phyloP scores from a whole-genome alignment of 1,140 invertebrate genomes.

The Elysia chlorotica region DNA sequence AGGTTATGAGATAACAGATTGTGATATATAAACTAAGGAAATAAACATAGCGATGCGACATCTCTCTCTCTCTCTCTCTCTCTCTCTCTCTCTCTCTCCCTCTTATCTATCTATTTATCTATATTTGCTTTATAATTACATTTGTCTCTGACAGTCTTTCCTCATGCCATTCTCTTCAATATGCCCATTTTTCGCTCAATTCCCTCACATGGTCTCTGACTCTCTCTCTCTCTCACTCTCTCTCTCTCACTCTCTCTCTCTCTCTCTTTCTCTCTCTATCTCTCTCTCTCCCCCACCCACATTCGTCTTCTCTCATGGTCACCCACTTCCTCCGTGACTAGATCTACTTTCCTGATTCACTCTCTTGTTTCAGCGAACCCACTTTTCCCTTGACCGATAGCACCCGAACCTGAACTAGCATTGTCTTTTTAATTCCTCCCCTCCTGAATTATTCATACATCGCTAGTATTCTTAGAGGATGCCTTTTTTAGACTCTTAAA shows the following conservation, averaged over 20 bases:
- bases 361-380: too few species aligned
- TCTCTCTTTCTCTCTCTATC: conserved; percentile 5
- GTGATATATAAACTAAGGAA: too few species aligned
- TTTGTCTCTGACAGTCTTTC: too few species aligned
- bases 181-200: too few species aligned
- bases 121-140: too few species aligned
- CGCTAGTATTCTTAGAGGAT: too few species aligned
- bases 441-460: too few species aligned
- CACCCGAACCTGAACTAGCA: not conserved
- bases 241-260: not conserved
- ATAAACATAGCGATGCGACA: too few species aligned
- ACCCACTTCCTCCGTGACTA: not conserved
- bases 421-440: not conserved
- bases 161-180: too few species aligned
- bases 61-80: not conserved
- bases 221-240: not conserved
- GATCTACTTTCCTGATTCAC: not conserved
- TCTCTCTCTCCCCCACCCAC: not conserved
- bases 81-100: conserved; percentile 9
- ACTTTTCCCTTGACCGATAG: too few species aligned
- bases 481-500: too few species aligned
- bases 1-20: too few species aligned
- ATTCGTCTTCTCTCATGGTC: not conserved
- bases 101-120: not conserved
- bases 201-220: not conserved